Conservation (phyloP, 2,113 vertebrate species). For the Callospermophilus lateralis region DNA sequence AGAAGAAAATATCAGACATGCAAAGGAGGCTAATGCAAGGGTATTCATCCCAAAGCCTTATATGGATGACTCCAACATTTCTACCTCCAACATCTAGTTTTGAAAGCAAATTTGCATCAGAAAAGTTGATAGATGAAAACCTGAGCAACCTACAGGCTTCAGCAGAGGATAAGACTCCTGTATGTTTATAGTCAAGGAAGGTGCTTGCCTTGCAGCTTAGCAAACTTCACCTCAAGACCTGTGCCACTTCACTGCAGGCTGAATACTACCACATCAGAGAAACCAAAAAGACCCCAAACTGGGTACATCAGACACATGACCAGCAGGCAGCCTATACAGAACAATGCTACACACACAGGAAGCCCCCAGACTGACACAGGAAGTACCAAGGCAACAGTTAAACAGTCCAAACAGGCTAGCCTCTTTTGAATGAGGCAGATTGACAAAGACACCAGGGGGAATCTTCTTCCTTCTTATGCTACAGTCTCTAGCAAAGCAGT, state of each 20-base stretch:
- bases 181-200: neutral
- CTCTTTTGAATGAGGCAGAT: neutral
- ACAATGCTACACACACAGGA: constrained; percentile 43
- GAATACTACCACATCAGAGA: constrained; percentile 52
- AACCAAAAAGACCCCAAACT: constrained; percentile 22
- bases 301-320: constrained; percentile 10
- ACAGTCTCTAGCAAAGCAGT: constrained; percentile 34
- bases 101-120: constrained; percentile 45
- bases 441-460: neutral
- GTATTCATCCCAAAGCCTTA: neutral
- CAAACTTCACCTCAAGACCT: neutral
- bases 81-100: neutral
- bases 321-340: constrained; percentile 26
- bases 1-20: neutral
- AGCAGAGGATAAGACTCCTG: neutral
- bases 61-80: neutral
- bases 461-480: neutral
- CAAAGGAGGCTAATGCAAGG: neutral
- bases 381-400: constrained; percentile 4
- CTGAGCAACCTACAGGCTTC: neutral
- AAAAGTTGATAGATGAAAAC: constrained; percentile 49
- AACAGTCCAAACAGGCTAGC: neutral
- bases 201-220: neutral
- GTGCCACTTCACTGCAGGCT: neutral
- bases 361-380: constrained; percentile 36